Base-by-base conservation (phyloP, 2,797 vertebrate genomes). In the Amblyraja radiata region DNA sequence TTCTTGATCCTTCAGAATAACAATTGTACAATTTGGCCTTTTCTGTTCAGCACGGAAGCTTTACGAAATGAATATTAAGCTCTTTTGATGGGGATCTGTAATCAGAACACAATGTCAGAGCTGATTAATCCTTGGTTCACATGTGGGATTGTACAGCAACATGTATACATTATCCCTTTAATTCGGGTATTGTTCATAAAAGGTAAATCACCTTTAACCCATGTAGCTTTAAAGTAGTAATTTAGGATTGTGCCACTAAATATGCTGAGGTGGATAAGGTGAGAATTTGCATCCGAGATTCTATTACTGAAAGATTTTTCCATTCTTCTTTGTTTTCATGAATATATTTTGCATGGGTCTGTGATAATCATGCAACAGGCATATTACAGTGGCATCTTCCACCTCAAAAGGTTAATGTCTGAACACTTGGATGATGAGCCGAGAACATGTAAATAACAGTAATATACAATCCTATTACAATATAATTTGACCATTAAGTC, bases 191-290 rank as follows among this genome's bases (percentile, higher is more conserved):
- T 96, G 95, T 93, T 94, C 94, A 93, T 90, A 94, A 94, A 95
- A 95, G 95, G 95, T 96, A 94, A 95, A 93, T 95, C 95, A 95
- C 95, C 95, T 94, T 73, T 95, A 94, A 95, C 95, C 95, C 93
- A 90, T 94, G 95, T 95, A 94, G 94, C 95, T 96, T 94, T 0
- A 0, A 94, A 94, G 90, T 74, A 92, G 39, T 71, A 92, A 92
- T 92, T 76, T 92, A 76, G 90, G 23, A 92, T 54, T 58, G 68
- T 46, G 36, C 36, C 74, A 71, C 90, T 92, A 74, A 92, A 92
- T 92, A 14, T 28, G 36, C 14, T 92, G 58, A 74, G 61, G n/a
- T 88, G 84, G 90, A 76, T n/a, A 18, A 76, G 39, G 90, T 92
- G 68, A 92, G 1, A 13, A 92, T 76, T 74, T 39, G 73, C 90